phyloP scores from a whole-genome alignment of 2,888 invertebrate genomes.

The Tuberolachnus salignus region DNA sequence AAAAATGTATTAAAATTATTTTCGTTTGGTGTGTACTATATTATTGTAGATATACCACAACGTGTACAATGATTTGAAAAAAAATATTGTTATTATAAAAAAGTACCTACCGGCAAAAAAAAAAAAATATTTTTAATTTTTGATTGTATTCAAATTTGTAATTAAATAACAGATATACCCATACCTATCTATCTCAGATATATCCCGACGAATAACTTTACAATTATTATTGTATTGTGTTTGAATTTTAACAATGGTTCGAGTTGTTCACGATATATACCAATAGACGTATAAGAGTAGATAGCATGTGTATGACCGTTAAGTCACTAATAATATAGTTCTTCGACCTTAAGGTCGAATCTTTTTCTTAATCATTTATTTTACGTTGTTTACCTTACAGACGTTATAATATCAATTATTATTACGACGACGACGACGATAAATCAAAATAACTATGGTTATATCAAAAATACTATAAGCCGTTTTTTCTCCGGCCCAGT shows the following conservation, averaged over 20 bases:
- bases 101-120: conserved; percentile 17
- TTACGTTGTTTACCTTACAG: not conserved
- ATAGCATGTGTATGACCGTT: too few relatives aligned
- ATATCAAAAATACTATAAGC: too few relatives aligned
- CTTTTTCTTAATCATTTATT: conserved; percentile 9
- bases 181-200: too few relatives aligned
- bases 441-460: too few relatives aligned
- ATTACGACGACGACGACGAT: too few relatives aligned
- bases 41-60: not conserved
- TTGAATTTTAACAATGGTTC: conserved; percentile 29
- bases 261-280: conserved; percentile 18
- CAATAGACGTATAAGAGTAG: conserved; percentile 18
- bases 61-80: conserved; percentile 12
- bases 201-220: conserved; percentile 25
- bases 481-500: too few relatives aligned
- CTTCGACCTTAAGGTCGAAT: conserved; percentile 39
- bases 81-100: not conserved
- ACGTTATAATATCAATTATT: not conserved
- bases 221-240: conserved; percentile 39
- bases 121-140: conserved; percentile 13
- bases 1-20: not conserved
- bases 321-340: conserved; percentile 29
- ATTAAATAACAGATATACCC: conserved; percentile 35
- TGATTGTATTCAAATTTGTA: conserved; percentile 49
- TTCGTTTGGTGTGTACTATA: not conserved